Conservation (phyloP, 1,140 invertebrate genomes). For the Chelonus insularis region DNA sequence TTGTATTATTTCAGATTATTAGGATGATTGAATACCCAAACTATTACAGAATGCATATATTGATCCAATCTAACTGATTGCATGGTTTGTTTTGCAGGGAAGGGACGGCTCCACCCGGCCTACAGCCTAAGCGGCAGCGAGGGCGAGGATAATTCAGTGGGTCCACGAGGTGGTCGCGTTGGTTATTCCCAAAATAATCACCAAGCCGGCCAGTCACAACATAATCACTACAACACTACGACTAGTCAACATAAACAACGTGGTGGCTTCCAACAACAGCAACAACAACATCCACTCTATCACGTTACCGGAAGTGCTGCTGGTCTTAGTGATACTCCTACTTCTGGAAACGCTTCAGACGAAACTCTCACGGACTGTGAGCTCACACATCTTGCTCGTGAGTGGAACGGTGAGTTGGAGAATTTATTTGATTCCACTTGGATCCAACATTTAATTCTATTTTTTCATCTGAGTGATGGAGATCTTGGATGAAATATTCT, state of each 20-base stretch:
- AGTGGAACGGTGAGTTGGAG: slow-evolving; percentile 72
- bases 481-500: too few species aligned
- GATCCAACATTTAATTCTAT: too few species aligned
- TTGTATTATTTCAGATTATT: too few species aligned
- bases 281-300: too few species aligned
- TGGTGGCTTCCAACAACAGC: slow-evolving; percentile 41
- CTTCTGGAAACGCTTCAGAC: slow-evolving; percentile 79
- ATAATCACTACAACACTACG: slow-evolving; percentile 45
- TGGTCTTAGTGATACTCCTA: slow-evolving; percentile 74
- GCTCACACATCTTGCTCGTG: slow-evolving; percentile 71
- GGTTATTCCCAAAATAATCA: slow-evolving; percentile 46
- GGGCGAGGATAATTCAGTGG: slow-evolving; percentile 64
- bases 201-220: slow-evolving; percentile 49
- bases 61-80: too few species aligned
- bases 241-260: slow-evolving; percentile 43
- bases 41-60: too few species aligned
- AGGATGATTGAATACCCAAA: too few species aligned
- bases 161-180: slow-evolving; percentile 40
- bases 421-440: too few species aligned
- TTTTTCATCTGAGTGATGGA: too few species aligned
- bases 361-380: slow-evolving; percentile 80
- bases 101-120: slow-evolving; percentile 73
- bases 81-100: slow-evolving; percentile 61
- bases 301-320: slow-evolving; percentile 61
- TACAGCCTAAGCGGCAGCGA: slow-evolving; percentile 67